Conservation (phyloP, 1,140 invertebrate genomes). For the Drosophila littoralis region DNA sequence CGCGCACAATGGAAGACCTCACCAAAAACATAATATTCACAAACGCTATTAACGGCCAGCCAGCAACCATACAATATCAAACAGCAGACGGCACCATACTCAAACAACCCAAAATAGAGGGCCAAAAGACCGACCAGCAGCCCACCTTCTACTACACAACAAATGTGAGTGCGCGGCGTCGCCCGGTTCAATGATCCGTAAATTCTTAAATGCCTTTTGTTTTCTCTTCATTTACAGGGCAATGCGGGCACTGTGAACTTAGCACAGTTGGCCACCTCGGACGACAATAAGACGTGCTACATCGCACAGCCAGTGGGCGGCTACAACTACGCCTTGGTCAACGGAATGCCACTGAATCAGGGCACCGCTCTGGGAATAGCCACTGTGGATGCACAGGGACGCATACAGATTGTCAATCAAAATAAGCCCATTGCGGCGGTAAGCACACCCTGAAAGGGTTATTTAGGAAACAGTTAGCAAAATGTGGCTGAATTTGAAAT, state of each 20-base stretch:
- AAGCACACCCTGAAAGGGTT: slow-evolving; percentile 32
- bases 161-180: slow-evolving; percentile 86
- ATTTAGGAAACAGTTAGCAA: slow-evolving; percentile 2
- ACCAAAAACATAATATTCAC: slow-evolving; percentile 84
- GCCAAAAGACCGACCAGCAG: slow-evolving; percentile 85
- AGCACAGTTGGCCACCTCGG: slow-evolving; percentile 86
- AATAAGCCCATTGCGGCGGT: slow-evolving; percentile 83
- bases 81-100: slow-evolving; percentile 83
- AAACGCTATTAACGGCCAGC: slow-evolving; percentile 81
- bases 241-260: slow-evolving; percentile 87
- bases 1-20: slow-evolving; percentile 78
- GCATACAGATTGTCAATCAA: slow-evolving; percentile 83
- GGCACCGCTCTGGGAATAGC: slow-evolving; percentile 79
- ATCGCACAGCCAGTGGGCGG: slow-evolving; percentile 89
- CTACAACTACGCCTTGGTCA: slow-evolving; percentile 88
- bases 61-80: slow-evolving; percentile 83
- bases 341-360: slow-evolving; percentile 86
- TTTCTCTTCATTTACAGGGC: slow-evolving; percentile 48
- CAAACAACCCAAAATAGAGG: slow-evolving; percentile 83
- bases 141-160: slow-evolving; percentile 88
- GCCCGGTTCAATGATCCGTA: not conserved
- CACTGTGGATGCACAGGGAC: slow-evolving; percentile 80
- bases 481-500: not conserved
- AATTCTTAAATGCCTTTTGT: not conserved
- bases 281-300: slow-evolving; percentile 89